These are phyloP conservation scores for Grapholita molesta DNA, from an alignment of 1,140 invertebrate species.

Conservation along the genomic window DNA sequence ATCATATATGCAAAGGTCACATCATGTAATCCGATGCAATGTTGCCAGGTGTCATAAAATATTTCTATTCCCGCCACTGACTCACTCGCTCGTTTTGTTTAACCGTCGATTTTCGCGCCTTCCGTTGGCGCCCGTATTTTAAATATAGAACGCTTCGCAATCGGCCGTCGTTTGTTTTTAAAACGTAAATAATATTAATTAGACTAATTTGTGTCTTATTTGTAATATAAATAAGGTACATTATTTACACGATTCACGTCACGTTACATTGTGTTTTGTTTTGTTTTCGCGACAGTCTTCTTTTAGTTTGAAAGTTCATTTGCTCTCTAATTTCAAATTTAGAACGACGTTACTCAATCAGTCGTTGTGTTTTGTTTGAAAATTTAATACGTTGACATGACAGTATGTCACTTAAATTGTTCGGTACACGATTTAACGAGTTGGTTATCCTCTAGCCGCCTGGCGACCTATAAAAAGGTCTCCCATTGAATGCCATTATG, in stretches of 20 bases:
- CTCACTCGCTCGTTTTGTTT: conserved; percentile 38
- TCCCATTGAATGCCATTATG: no score
- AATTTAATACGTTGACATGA: background rate
- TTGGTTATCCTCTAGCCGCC: no score
- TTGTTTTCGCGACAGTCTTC: background rate
- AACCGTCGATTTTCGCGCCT: conserved; percentile 34
- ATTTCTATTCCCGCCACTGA: conserved; percentile 45
- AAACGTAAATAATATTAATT: background rate
- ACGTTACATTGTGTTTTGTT: background rate
- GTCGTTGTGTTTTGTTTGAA: conserved; percentile 4
- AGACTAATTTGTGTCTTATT: background rate
- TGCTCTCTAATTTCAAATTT: background rate
- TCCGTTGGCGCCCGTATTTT: conserved; percentile 51
- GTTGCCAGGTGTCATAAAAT: conserved; percentile 47
- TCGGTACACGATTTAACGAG: background rate
- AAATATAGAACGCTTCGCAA: conserved; percentile 32
- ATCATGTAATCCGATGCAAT: conserved; percentile 22
- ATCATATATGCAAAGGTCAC: background rate
- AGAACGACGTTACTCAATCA: conserved; percentile 1
- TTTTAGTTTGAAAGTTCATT: background rate
- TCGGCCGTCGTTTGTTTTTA: conserved; percentile 18
- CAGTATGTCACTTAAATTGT: conserved; percentile 7
- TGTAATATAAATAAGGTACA: background rate
- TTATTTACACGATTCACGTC: background rate
- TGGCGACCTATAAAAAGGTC: no score